These are phyloP conservation scores for Germaria angustata DNA, from an alignment of 2,888 invertebrate species.

Conservation along the genomic window DNA sequence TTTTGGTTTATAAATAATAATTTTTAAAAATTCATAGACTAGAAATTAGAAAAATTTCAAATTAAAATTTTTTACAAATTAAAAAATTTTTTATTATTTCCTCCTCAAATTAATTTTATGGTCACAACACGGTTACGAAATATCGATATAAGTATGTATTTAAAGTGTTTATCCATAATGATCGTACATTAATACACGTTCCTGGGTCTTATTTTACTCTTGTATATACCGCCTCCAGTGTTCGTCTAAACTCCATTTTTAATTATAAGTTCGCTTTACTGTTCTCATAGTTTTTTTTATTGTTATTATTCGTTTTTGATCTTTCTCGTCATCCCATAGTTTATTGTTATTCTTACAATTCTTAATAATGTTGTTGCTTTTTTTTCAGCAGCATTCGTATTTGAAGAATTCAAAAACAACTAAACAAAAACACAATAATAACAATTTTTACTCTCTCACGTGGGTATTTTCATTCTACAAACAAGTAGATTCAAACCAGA, in stretches of 20 bases:
- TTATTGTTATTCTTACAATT: slow-evolving; percentile 54
- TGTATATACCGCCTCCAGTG: background rate
- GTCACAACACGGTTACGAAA: too few species aligned
- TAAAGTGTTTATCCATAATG: too few species aligned
- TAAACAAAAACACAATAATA: slow-evolving; percentile 28
- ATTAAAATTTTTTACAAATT: too few species aligned
- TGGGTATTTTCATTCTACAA: slow-evolving; percentile 33
- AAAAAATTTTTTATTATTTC: too few species aligned
- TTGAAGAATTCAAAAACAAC: slow-evolving; percentile 62
- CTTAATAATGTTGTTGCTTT: slow-evolving; percentile 63
- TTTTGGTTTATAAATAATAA: too few species aligned
- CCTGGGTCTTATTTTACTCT: too few species aligned
- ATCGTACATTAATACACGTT: too few species aligned
- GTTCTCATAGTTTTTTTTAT: slow-evolving; percentile 39
- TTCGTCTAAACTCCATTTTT: background rate
- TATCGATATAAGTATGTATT: too few species aligned
- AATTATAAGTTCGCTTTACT: slow-evolving; percentile 27
- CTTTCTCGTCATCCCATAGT: slow-evolving; percentile 18
- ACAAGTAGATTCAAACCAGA: background rate
- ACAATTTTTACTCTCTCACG: slow-evolving; percentile 61
- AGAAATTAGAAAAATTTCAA: too few species aligned
- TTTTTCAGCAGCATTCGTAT: slow-evolving; percentile 53
- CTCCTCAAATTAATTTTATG: too few species aligned
- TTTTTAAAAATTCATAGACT: too few species aligned
- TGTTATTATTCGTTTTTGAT: slow-evolving; percentile 33